Evolutionary conservation across 2,113 vertebrate species (phyloP), one percentile per base, ranked within the genome.

Genomic region (Entelurus aequoreus): DNA sequence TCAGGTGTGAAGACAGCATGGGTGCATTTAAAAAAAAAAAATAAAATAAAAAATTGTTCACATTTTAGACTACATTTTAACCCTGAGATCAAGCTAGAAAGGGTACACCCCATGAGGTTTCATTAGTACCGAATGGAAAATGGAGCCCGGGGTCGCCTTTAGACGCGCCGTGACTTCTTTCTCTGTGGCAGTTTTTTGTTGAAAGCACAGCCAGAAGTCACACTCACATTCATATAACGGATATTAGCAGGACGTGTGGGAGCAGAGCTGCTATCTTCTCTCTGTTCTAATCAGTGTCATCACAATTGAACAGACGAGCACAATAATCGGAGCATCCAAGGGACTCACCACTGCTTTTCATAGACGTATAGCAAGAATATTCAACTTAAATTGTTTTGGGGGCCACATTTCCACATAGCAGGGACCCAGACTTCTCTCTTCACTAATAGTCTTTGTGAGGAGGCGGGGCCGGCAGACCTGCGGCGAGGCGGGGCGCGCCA

Each of bases 281-380:
- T 67, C 51, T 69, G 66, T 74, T 86, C 83, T 83, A 85, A 87
- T 83, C 74, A 80, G 61, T 68, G 63, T 69, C 72, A 84, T 85
- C 79, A 82, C 66, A 80, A 75, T 36, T 58, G 69, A 52, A 71
- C 72, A 76, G 72, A 70, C 60, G 44, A 69, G 68, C 38, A 2
- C 68, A 13, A 54, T 15, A 54, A 7, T 15, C 35, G 15, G 13
- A 3, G 11, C 12, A 12, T 46, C 12, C 42, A 14, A 10, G 16
- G 16, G 9, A 51, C 16, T 19, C 21, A 14, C 7, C 12, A 15
- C 5, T 53, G 21, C 28, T 53, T 54, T 54, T 13, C 28, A 36
- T 54, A 14, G 21, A 54, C 14, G 7, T 54, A 14, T 5, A 13
- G 28, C 36, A 28, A 28, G 28, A 28, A 3, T 28, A 15, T 14